phyloP scores from a whole-genome alignment of 2,797 vertebrate genomes.

The Cynodonichthys magdalenae region DNA sequence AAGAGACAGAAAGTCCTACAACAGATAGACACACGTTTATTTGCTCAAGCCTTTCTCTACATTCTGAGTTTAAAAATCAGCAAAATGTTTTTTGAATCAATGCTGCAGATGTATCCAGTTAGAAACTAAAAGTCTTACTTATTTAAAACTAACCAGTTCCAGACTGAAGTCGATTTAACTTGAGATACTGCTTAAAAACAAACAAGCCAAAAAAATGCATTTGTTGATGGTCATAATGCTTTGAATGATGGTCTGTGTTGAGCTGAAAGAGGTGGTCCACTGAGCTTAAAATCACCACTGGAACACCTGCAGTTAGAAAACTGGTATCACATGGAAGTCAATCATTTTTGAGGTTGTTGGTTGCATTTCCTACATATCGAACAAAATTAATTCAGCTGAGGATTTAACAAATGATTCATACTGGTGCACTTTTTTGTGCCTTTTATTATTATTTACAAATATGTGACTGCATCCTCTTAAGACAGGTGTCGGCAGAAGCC shows the following conservation, averaged over 20 bases:
- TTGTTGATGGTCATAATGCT: too few relatives aligned
- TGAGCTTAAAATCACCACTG: too few relatives aligned
- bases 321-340: not conserved
- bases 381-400: conserved; percentile 8
- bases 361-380: conserved; percentile 15
- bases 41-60: not conserved
- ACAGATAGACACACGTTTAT: not conserved
- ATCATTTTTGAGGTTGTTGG: not conserved
- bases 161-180: too few relatives aligned
- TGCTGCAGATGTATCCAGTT: not conserved
- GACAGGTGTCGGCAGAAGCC: too few relatives aligned
- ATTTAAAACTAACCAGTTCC: too few relatives aligned
- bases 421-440: conserved; percentile 1
- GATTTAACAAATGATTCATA: too few relatives aligned
- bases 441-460: too few relatives aligned
- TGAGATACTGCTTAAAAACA: too few relatives aligned
- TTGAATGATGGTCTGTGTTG: too few relatives aligned
- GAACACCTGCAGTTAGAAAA: not conserved
- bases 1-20: not conserved
- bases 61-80: not conserved
- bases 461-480: too few relatives aligned
- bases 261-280: too few relatives aligned
- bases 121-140: not conserved
- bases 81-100: not conserved
- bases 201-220: too few relatives aligned